Base-by-base conservation (phyloP, 2,888 invertebrate genomes). In the Atethmia centrago region DNA sequence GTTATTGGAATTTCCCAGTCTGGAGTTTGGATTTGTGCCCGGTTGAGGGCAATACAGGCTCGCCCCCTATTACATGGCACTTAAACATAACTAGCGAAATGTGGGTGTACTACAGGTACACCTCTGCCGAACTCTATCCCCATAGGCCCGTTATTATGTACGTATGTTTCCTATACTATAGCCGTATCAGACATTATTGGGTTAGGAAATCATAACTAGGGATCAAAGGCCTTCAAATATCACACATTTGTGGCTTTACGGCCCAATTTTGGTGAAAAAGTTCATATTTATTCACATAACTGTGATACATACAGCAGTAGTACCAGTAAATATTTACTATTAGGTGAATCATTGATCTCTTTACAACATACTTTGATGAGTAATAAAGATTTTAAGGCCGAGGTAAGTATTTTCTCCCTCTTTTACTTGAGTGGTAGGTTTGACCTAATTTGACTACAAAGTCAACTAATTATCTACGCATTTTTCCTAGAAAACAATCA, bases 271-370 rank as follows among this genome's bases (percentile, higher is more conserved):
- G 28, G 2, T 56, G 28, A 1, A 51, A 70, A 62, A 42, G 45
- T 56, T 66, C 51, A 79, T 66, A 66, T 79, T 74, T 74, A 66
- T n/a, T 79, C 79, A 79, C 55, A 66, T 66, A 45, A 51, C 25
- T 58, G 42, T 49, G 72, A 55, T 71, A 71, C 47, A 71, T 59
- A 72, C 79, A 79, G 79, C 72, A 65, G 64, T 72, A 55, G 42
- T 61, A 65, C 65, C 79, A 61, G 73, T 77, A 74, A 74, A 78
- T 67, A 67, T 78, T 79, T 74, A 74, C 74, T 67, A 67, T 10
- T 12, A 28, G 21, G 47, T 75, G 81, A 82, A 69, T 83, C 79
- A 83, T 75, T 82, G 82, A 76, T 79, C 82, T 83, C 71, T 83
- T 83, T 82, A 75, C 49, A 47, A 56, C 83, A 65, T 61, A 80